Evolutionary conservation across 2,888 invertebrate species (phyloP).

Genomic region (Cosmia pyralina): DNA sequence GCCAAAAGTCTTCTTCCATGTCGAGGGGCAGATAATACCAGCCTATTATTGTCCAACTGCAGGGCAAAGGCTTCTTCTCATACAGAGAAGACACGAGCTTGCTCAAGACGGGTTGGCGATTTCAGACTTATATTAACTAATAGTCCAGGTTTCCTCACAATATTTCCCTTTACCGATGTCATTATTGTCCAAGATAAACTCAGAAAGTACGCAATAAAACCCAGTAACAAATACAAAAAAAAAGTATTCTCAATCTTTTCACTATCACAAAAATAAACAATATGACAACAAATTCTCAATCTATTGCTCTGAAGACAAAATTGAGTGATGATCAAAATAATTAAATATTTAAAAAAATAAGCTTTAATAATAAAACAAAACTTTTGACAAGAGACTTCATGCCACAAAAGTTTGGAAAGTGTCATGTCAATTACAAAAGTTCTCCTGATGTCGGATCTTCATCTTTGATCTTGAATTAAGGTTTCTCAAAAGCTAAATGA

Average conservation of each 20-base stretch:
- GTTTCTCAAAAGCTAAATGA: not conserved
- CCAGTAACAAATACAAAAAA: not conserved
- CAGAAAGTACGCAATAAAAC: not conserved
- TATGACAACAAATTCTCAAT: not conserved
- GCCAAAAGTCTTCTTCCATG: too few species aligned
- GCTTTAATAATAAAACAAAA: not conserved
- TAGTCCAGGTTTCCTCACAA: not conserved
- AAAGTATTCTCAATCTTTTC: not conserved
- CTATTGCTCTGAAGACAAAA: not conserved
- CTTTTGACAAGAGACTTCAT: not conserved
- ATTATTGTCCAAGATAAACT: not conserved
- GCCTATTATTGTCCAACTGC: not conserved
- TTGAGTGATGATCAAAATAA: not conserved
- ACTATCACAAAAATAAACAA: not conserved
- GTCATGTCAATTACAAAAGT: slow-evolving; percentile 27
- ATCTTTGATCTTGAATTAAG: slow-evolving; percentile 18
- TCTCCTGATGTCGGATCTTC: slow-evolving; percentile 8
- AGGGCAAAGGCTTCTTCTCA: not conserved
- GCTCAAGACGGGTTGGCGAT: not conserved
- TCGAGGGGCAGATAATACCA: too few species aligned
- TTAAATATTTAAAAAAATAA: not conserved
- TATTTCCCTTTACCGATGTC: not conserved
- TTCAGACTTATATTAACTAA: not conserved
- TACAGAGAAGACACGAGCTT: not conserved
- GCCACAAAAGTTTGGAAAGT: not conserved